Evolutionary conservation across 2,113 vertebrate genomes (phyloP), one percentile per base, ranked within the genome.

Genomic region (Chaenocephalus aceratus): DNA sequence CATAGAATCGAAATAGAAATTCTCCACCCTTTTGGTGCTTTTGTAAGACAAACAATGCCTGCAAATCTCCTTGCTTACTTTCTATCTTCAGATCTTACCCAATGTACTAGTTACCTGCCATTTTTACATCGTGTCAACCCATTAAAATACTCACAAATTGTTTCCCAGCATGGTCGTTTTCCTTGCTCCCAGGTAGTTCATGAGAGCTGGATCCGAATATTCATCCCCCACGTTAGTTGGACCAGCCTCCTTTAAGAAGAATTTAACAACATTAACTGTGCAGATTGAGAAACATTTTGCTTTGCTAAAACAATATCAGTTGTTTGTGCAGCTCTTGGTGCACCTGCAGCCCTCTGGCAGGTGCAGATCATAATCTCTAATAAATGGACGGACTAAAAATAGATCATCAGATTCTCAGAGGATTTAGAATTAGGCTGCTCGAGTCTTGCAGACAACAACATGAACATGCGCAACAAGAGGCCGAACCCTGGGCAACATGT

Each of bases 191-290:
- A 99, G 91, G 87, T 97, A 96, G 75, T 70, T 93, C 98, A 99
- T 99, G 79, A 99, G 86, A 61, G 65, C 80, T 44, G 95, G 94
- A 85, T 99, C 97, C 0, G 98, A 98, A 54, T 95, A 86, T 85
- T 97, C 97, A 2, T 99, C 98, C 0, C 98, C 98, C 74, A 99
- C 98, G 86, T 96, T 96, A 59, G 98, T 99, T 73, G 98, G 97
- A 3, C 98, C 98, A 0, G 81, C 96, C 87, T 99, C 98, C 98
- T 99, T 94, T 53, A 93, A 88, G 61, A 80, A 82, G 48, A 4
- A 53, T 49, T 79, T 5, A 46, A n/a, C 15, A 13, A 53, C n/a
- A 30, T 74, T 52, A 68, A 58, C 1, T 15, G 14, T 8, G 70
- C 54, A 60, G 10, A 61, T 26, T 3, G 3, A 1, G 5, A 21